These are phyloP conservation scores for Myiothlypis coronata DNA, from an alignment of 2,797 vertebrate genomes.

Conservation along the genomic window DNA sequence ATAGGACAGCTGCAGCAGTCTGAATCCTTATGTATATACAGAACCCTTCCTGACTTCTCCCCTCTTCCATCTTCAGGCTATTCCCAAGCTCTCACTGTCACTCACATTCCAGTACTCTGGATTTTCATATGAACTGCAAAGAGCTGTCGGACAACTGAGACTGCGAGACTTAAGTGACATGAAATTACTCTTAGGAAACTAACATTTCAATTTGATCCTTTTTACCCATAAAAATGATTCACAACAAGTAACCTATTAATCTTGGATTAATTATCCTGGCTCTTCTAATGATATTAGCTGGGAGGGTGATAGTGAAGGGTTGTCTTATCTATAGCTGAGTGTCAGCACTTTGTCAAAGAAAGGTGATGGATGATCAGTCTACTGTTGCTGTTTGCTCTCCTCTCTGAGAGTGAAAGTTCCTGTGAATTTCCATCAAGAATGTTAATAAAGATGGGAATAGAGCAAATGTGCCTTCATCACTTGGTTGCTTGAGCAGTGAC, in stretches of 20 bases:
- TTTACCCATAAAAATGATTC: constrained; percentile 39
- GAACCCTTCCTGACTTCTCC: neutral
- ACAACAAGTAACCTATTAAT: constrained; percentile 10
- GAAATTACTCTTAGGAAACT: neutral
- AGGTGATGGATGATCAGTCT: neutral
- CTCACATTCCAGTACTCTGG: neutral
- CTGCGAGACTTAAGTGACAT: neutral
- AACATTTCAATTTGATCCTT: neutral
- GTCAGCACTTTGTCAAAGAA: constrained; percentile 34
- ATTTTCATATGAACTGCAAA: neutral
- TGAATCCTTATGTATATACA: neutral
- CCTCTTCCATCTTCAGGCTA: neutral
- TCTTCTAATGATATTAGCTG: neutral
- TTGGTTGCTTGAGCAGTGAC: neutral
- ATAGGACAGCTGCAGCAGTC: neutral
- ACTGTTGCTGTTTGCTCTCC: neutral
- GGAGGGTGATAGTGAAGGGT: neutral
- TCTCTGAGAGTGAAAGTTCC: neutral
- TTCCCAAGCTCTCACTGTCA: neutral
- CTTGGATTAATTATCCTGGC: constrained; percentile 29
- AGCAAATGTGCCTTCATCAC: neutral
- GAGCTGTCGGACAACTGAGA: neutral
- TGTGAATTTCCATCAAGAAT: neutral
- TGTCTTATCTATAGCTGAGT: neutral
- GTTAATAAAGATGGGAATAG: neutral